A percentile compares a stretch with the other conserved stretches of the same genome.
Conservation (phyloP, 2,113 vertebrate genomes). For the Pseudonaja textilis region DNA sequence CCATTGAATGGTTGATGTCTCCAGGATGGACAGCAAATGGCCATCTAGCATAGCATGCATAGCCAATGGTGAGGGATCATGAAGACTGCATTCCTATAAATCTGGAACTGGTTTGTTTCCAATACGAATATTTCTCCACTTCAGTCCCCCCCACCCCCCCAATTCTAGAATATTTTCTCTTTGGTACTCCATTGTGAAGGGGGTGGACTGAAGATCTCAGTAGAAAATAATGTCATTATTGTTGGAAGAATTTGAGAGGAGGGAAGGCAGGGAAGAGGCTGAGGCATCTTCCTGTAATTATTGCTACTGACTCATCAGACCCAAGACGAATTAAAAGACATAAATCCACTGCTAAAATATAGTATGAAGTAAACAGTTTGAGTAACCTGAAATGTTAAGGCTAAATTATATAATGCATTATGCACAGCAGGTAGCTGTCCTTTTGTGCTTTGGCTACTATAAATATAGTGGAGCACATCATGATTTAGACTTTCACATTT, state of each 20-base stretch:
- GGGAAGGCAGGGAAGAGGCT: not conserved
- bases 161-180: not conserved
- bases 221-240: not conserved
- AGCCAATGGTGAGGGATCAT: not conserved
- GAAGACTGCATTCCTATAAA: not conserved
- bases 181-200: not conserved
- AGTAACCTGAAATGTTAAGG: not conserved
- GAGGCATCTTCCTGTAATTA: not conserved
- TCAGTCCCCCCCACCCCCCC: rapidly evolving
- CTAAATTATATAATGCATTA: not conserved
- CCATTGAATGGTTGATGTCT: not conserved
- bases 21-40: not conserved
- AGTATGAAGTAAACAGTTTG: not conserved
- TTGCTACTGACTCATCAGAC: not conserved
- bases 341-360: not conserved
- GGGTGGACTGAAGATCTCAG: not conserved
- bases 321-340: not conserved
- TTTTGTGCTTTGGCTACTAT: not conserved
- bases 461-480: not conserved
- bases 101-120: not conserved
- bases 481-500: not conserved
- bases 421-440: not conserved
- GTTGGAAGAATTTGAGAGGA: not conserved
- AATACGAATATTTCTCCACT: not conserved
- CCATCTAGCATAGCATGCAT: not conserved